Percentiles rank a stretch among this genome's conserved stretches.
Conservation (phyloP, 2,888 invertebrate genomes). For the Rotaria socialis region DNA sequence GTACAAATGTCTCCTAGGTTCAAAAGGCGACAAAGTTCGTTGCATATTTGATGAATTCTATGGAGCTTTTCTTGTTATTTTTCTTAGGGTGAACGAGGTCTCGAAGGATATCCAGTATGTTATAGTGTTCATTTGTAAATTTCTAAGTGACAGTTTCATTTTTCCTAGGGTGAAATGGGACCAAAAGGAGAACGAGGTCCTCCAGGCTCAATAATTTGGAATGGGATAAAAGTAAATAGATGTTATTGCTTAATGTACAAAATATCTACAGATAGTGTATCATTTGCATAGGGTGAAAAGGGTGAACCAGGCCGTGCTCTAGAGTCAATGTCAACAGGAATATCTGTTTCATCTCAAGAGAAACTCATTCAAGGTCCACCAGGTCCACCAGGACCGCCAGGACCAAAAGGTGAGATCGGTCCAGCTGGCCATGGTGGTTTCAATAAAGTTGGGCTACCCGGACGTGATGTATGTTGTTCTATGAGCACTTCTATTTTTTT, state of each 20-base stretch:
- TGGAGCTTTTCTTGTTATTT: background rate
- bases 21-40: constrained; percentile 5
- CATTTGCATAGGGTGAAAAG: background rate
- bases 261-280: background rate
- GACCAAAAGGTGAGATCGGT: background rate
- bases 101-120: constrained; percentile 23
- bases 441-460: background rate
- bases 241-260: background rate
- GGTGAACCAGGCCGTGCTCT: background rate
- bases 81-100: constrained; percentile 3
- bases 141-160: background rate
- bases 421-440: background rate
- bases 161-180: constrained; percentile 29
- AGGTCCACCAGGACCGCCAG: background rate
- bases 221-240: background rate
- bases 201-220: background rate
- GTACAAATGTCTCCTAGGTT: background rate
- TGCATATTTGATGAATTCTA: background rate
- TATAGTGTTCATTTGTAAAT: too few species aligned
- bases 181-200: background rate
- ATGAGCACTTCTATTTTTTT: too few species aligned
- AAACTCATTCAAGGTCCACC: constrained; percentile 16
- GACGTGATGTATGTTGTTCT: background rate
- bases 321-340: background rate
- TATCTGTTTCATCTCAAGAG: background rate